phyloP scores from a whole-genome alignment of 2,797 vertebrate species.

The Clarias laeviceps region DNA sequence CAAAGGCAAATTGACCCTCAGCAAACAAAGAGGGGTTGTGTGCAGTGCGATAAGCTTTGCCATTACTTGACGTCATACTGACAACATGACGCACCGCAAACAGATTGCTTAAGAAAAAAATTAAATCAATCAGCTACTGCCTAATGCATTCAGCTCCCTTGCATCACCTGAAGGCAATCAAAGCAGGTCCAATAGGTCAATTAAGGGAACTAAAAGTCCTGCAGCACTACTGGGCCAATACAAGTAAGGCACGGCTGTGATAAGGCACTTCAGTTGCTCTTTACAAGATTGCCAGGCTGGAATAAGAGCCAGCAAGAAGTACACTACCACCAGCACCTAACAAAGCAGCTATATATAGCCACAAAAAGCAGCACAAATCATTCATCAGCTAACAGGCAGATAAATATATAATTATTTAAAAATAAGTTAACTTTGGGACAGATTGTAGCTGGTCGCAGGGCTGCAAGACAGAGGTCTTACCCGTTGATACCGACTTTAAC shows the following conservation, averaged over 20 bases:
- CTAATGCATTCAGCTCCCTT: background rate
- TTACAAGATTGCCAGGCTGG: background rate
- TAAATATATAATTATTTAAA: background rate
- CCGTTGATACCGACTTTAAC: conserved; percentile 84
- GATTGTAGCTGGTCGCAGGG: too few relatives aligned
- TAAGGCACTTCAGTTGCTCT: background rate
- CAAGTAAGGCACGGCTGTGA: background rate
- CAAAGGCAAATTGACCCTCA: conserved; percentile 19
- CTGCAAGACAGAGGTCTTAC: conserved; percentile 63
- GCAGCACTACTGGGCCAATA: background rate
- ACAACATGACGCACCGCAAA: conserved; percentile 18
- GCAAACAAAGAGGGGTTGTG: conserved; percentile 6
- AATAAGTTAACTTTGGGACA: background rate
- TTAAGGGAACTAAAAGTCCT: background rate
- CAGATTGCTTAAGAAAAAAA: conserved; percentile 1
- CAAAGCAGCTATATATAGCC: background rate
- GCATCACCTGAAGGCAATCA: background rate
- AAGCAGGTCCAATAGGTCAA: conserved; percentile 12
- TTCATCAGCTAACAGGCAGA: background rate
- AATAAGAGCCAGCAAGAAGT: background rate
- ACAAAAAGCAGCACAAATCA: background rate
- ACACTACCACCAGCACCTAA: background rate
- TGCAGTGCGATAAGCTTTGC: background rate
- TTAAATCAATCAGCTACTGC: background rate
- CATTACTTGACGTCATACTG: conserved; percentile 9